These are phyloP conservation scores for Mirounga angustirostris DNA, from an alignment of 2,113 vertebrate genomes.

Conservation along the genomic window DNA sequence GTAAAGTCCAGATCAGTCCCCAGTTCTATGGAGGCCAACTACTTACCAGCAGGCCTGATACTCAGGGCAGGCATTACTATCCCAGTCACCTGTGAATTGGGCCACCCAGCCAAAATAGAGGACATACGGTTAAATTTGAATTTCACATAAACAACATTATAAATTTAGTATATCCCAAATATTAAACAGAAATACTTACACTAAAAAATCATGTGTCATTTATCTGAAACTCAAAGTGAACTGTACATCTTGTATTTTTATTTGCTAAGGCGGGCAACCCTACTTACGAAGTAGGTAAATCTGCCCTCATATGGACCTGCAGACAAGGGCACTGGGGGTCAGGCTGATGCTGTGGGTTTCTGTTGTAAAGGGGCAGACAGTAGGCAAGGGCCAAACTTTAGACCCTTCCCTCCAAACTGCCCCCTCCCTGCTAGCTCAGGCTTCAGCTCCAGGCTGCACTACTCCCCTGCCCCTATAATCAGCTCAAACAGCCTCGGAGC, in stretches of 20 bases:
- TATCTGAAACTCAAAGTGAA: background rate
- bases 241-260: background rate
- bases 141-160: background rate
- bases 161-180: background rate
- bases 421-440: background rate
- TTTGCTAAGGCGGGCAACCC: background rate
- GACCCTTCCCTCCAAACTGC: background rate
- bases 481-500: background rate
- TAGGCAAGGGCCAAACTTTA: background rate
- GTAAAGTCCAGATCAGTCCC: background rate
- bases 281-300: background rate
- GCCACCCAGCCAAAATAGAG: background rate
- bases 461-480: background rate
- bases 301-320: background rate
- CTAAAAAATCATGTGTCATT: background rate
- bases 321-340: background rate
- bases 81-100: background rate
- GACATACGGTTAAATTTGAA: background rate
- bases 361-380: background rate
- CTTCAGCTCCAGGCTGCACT: background rate
- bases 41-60: background rate
- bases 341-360: background rate
- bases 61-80: background rate
- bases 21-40: background rate
- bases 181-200: background rate